Base-by-base conservation (phyloP, 2,113 vertebrate genomes). In the Thunnus thynnus region DNA sequence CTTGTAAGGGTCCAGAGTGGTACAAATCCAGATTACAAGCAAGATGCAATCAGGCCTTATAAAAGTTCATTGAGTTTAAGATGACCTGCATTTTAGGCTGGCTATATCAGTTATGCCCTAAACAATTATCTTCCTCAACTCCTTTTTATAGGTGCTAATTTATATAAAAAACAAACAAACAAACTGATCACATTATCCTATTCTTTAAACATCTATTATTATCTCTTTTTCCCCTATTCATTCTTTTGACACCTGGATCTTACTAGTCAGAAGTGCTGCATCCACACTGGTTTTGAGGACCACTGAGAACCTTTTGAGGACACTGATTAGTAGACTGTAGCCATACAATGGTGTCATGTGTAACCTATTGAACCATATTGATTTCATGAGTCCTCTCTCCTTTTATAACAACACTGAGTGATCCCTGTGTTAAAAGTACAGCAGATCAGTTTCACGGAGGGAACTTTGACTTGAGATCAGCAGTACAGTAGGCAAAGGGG, bases 391-490 rank as follows among this genome's bases (percentile, higher is more conserved):
- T 32, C 64, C 5, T 48, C 11, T 46, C 16, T 66, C 8, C 12
- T 71, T 56, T 48, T 17, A 57, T 4, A 50, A 57, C 22, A 72
- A 14, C 30, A 17, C 13, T 44, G 58, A 44, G 22, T 1, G 18
- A 76, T 30, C 44, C 0, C 1, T 18, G 32, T n/a, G 30, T 11
- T 22, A 41, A 13, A 54, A 18, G 6, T 22, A 7, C 16, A 32
- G 17, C 18, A 75, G 18, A 67, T 22, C 47, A 62, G 2, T 12
- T 27, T 65, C 36, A 30, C 54, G 47, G 8, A 30, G 2, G 62
- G 22, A 78, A 75, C 73, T 84, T 66, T 75, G 78, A 50, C 51
- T 30, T 25, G 14, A 36, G 51, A 25, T 52, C 20, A 76, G 5
- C 63, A n/a, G n/a, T 56, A 20, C 12, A 20, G 30, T 9, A 50